Evolutionary conservation across 2,888 invertebrate species (phyloP).

Genomic region (Hydropsyche betteni): DNA sequence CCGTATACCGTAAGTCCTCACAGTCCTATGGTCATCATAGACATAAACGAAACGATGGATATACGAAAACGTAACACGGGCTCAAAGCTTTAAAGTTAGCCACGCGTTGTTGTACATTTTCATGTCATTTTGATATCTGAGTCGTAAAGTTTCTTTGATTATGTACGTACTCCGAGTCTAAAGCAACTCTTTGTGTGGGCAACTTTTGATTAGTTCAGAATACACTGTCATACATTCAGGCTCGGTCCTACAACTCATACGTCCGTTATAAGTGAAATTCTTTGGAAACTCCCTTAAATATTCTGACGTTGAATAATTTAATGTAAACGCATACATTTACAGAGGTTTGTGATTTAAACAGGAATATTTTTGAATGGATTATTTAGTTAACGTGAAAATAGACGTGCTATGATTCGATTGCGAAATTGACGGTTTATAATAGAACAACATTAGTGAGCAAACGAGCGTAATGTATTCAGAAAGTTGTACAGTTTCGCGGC

Average conservation of each 20-base stretch:
- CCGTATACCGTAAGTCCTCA: too few relatives aligned
- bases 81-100: constrained; percentile 10
- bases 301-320: too few relatives aligned
- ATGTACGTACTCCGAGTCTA: constrained; percentile 28
- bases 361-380: too few relatives aligned
- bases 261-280: not conserved
- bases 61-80: too few relatives aligned
- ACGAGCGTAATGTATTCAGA: too few relatives aligned
- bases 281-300: not conserved
- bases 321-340: not conserved
- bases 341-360: too few relatives aligned
- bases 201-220: constrained; percentile 42
- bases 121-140: constrained; percentile 38
- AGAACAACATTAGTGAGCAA: too few relatives aligned
- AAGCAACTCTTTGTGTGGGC: constrained; percentile 36
- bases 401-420: not conserved
- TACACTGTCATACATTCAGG: constrained; percentile 38
- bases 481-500: too few relatives aligned
- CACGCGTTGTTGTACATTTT: constrained; percentile 35
- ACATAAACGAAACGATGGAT: not conserved
- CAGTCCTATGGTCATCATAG: not conserved
- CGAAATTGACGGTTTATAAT: constrained; percentile 15
- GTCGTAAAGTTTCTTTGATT: constrained; percentile 41
- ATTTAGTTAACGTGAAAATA: not conserved
- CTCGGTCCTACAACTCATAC: not conserved